phyloP scores from a whole-genome alignment of 2,888 invertebrate genomes.

The Melieria picta region DNA sequence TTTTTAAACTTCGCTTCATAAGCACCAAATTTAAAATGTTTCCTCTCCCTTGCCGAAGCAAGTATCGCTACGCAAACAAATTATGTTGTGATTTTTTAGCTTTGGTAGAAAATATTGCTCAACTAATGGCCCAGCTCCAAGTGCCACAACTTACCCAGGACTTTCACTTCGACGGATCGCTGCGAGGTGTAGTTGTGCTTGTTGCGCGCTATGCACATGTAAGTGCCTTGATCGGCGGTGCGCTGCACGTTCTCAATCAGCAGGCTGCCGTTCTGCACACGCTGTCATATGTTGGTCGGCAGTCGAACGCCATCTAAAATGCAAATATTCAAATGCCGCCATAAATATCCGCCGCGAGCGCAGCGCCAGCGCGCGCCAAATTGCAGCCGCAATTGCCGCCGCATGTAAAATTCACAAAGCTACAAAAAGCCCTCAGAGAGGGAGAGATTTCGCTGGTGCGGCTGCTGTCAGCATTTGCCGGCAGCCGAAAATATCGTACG shows the following conservation, averaged over 20 bases:
- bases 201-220: slow-evolving; percentile 88
- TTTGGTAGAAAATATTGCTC: slow-evolving; percentile 24
- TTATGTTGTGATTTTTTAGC: no score
- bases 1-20: no score
- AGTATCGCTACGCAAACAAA: no score
- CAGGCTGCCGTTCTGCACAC: slow-evolving; percentile 85
- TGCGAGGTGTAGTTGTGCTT: slow-evolving; percentile 82
- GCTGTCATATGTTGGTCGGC: slow-evolving; percentile 86
- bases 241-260: slow-evolving; percentile 86
- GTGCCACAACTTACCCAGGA: slow-evolving; percentile 70
- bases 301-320: slow-evolving; percentile 78
- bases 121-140: slow-evolving; percentile 38
- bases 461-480: neutral
- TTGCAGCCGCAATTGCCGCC: no score
- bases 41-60: no score
- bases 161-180: slow-evolving; percentile 77
- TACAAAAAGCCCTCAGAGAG: no score
- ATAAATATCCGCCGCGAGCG: neutral
- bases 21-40: no score
- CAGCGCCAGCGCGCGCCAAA: neutral
- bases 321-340: neutral
- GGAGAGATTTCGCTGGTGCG: no score
- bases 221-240: slow-evolving; percentile 86
- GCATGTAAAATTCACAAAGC: no score
- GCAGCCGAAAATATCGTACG: slow-evolving; percentile 47